Evolutionary conservation across 2,797 vertebrate species (phyloP).

Genomic region (Ptychadena robeensis): DNA sequence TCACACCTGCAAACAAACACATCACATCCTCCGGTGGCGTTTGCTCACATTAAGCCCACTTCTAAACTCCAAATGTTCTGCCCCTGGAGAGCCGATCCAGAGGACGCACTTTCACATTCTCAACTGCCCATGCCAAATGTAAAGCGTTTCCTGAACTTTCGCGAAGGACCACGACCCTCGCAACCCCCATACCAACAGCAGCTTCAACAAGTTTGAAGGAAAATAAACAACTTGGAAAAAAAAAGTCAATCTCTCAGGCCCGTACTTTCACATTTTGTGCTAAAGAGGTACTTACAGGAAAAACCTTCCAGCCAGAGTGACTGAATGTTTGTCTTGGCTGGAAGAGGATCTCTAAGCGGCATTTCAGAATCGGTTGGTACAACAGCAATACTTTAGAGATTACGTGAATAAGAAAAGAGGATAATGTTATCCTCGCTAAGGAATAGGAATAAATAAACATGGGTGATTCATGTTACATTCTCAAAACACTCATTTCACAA

Average conservation of each 20-base stretch:
- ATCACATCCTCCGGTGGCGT: slow-evolving; percentile 45
- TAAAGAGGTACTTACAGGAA: slow-evolving; percentile 50
- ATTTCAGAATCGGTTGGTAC: slow-evolving; percentile 45
- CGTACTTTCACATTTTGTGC: slow-evolving; percentile 57
- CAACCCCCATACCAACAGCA: slow-evolving; percentile 22
- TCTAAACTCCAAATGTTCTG: slow-evolving; percentile 55
- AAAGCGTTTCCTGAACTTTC: slow-evolving; percentile 57
- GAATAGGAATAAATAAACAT: background rate
- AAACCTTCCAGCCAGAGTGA: slow-evolving; percentile 45
- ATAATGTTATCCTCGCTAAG: background rate
- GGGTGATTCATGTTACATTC: background rate
- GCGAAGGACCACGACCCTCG: slow-evolving; percentile 16
- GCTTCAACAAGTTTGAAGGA: slow-evolving; percentile 48
- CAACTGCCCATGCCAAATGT: slow-evolving; percentile 44
- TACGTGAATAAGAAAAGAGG: slow-evolving; percentile 38
- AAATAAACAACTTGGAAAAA: slow-evolving; percentile 53
- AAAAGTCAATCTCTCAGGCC: slow-evolving; percentile 51
- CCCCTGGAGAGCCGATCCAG: slow-evolving; percentile 37
- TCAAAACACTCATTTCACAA: background rate
- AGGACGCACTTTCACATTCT: slow-evolving; percentile 43
- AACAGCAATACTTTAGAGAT: slow-evolving; percentile 41
- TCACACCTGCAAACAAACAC: slow-evolving; percentile 57
- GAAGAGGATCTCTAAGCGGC: slow-evolving; percentile 38
- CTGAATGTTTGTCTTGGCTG: slow-evolving; percentile 53
- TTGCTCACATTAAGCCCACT: slow-evolving; percentile 57